Conservation (phyloP, 2,888 invertebrate species). For the Spilarctia lutea region DNA sequence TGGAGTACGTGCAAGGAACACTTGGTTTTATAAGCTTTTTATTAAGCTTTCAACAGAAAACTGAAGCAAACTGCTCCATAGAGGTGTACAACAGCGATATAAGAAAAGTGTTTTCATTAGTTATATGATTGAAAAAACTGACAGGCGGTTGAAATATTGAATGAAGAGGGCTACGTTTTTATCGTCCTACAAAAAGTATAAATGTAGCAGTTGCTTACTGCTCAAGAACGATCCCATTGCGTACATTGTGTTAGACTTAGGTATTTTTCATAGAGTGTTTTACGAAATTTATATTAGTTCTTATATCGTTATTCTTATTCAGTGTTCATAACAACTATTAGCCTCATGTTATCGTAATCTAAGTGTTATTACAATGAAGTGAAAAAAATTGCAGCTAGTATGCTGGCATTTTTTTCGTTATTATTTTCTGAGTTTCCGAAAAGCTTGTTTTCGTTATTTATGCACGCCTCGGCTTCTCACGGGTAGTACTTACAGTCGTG, state of each 20-base stretch:
- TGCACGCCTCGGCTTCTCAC: too few relatives aligned
- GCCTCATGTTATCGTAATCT: not conserved
- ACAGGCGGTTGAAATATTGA: conserved; percentile 15
- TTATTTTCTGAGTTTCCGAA: too few relatives aligned
- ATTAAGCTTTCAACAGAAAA: not conserved
- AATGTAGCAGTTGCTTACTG: conserved; percentile 15
- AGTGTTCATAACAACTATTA: not conserved
- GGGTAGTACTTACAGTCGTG: too few relatives aligned
- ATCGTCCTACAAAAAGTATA: conserved; percentile 6
- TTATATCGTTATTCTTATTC: not conserved
- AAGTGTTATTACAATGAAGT: not conserved
- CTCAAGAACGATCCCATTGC: conserved; percentile 1
- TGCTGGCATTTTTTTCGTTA: too few relatives aligned
- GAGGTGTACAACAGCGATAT: not conserved
- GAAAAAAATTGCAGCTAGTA: too few relatives aligned
- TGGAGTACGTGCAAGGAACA: not conserved
- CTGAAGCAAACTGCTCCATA: not conserved
- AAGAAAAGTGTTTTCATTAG: conserved; percentile 9
- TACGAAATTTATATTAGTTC: not conserved
- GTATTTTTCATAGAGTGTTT: not conserved
- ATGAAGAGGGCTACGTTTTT: conserved; percentile 17
- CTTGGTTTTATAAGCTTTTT: not conserved
- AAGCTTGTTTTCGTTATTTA: too few relatives aligned
- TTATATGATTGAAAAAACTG: conserved; percentile 19
- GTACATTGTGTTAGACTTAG: not conserved